Conservation (phyloP, 2,888 invertebrate genomes). For the Nephrotoma guestfalica region DNA sequence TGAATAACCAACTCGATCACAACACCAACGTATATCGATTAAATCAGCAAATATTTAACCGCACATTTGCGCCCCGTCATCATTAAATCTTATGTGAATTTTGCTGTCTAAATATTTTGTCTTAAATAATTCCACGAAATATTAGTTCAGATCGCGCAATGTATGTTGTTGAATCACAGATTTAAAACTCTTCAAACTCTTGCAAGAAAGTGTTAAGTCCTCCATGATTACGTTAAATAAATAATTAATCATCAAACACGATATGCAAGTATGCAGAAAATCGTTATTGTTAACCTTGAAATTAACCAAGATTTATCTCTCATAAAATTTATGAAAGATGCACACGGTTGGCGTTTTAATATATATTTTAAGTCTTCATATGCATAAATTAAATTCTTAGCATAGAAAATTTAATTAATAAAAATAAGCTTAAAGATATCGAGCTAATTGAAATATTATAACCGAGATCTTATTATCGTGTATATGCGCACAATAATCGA, state of each 20-base stretch:
- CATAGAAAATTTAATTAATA: background rate
- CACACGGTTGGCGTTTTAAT: background rate
- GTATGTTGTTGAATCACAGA: background rate
- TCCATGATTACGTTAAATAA: background rate
- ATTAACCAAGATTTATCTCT: background rate
- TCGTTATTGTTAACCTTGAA: background rate
- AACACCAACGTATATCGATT: background rate
- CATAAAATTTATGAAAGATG: too few species aligned
- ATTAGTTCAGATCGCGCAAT: background rate
- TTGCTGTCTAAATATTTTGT: background rate
- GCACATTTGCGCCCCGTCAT: background rate
- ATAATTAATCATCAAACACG: too few species aligned
- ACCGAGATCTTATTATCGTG: background rate
- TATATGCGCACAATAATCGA: background rate
- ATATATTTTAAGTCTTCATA: background rate
- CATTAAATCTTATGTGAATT: background rate
- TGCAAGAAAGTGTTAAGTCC: background rate
- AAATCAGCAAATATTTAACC: background rate
- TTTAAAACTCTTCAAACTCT: background rate
- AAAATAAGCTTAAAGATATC: background rate
- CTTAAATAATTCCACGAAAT: background rate
- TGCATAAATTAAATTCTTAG: background rate
- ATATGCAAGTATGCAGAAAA: too few species aligned
- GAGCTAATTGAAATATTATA: background rate
- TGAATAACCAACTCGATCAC: background rate